phyloP scores from a whole-genome alignment of 1,140 invertebrate species.

The Trichogramma pretiosum region DNA sequence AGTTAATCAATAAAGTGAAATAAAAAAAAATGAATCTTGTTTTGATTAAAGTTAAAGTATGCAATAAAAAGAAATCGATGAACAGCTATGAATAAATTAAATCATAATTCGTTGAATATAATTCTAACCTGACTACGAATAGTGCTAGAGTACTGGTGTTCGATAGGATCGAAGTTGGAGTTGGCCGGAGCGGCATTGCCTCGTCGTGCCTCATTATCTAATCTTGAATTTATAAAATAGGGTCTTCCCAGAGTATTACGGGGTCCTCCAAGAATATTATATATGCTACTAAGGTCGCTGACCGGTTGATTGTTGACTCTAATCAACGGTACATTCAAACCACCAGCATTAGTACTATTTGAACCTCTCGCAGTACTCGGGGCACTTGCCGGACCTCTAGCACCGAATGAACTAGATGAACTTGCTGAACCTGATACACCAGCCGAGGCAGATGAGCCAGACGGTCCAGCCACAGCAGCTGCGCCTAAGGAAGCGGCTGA shows the following conservation, averaged over 20 bases:
- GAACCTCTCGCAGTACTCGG: no score
- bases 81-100: not conserved
- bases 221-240: no score
- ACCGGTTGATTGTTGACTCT: constrained; percentile 53
- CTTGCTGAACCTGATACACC: no score
- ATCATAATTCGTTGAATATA: not conserved
- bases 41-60: not conserved
- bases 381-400: no score
- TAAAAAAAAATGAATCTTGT: not conserved
- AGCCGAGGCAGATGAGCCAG: no score
- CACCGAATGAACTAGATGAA: no score
- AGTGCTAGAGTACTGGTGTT: no score
- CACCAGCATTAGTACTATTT: no score
- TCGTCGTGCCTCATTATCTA: not conserved
- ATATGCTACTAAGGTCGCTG: constrained; percentile 28
- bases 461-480: no score
- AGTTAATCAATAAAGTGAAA: not conserved
- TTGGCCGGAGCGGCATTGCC: constrained; percentile 11
- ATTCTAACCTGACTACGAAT: constrained; percentile 20
- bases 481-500: no score
- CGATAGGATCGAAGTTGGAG: not conserved
- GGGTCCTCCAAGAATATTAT: no score
- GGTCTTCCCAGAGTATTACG: no score
- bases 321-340: constrained; percentile 48
- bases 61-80: not conserved